Percentiles rank a stretch among this genome's conserved stretches.
These are phyloP conservation scores for Chascanopsetta lugubris DNA, from an alignment of 2,113 vertebrate genomes.

Conservation along the genomic window DNA sequence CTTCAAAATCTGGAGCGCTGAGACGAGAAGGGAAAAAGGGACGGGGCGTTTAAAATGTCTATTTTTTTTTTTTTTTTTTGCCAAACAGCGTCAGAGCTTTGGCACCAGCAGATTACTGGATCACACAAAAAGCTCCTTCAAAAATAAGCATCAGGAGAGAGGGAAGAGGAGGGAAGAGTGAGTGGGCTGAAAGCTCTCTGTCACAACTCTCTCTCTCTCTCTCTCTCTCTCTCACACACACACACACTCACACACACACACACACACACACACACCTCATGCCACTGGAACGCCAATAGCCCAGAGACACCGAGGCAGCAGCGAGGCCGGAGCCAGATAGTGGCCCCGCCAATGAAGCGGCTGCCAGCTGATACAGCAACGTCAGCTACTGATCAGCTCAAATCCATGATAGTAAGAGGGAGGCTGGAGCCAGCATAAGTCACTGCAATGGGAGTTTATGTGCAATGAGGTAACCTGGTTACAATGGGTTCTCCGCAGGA, in stretches of 20 bases:
- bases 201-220: conserved; percentile 21
- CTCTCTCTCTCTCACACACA: too few species aligned
- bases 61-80: too few species aligned
- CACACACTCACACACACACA: too few species aligned
- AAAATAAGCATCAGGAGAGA: conserved; percentile 37
- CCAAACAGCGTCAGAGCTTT: conserved; percentile 43
- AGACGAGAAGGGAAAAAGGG: not conserved
- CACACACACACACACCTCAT: too few species aligned
- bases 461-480: too few species aligned
- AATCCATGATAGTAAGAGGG: conserved; percentile 22
- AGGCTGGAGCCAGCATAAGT: conserved; percentile 7
- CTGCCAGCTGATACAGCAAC: conserved; percentile 53
- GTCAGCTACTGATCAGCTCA: conserved; percentile 33
- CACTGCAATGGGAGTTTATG: not conserved
- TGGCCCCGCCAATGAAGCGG: conserved; percentile 37
- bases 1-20: conserved; percentile 18
- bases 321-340: conserved; percentile 39
- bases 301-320: conserved; percentile 27
- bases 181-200: conserved; percentile 56
- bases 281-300: conserved; percentile 41
- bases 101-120: conserved; percentile 40
- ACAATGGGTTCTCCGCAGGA: too few species aligned
- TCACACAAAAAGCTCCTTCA: conserved; percentile 43
- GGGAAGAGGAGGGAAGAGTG: conserved; percentile 36
- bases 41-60: conserved; percentile 14